Conservation (phyloP, 2,888 invertebrate species). For the Meghimatium bilineatum region DNA sequence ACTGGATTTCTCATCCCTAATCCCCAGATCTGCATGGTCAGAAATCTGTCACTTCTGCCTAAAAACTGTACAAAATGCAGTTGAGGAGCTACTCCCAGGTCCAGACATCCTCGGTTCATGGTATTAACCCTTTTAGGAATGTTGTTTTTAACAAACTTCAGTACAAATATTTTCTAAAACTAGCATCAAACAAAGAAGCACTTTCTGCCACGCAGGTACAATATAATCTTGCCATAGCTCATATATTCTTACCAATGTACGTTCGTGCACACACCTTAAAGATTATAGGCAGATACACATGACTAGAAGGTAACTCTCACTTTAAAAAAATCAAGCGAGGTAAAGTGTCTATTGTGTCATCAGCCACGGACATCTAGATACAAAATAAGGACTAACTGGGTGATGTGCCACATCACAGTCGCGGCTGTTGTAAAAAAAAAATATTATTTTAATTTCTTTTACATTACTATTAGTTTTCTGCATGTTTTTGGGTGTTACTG, state of each 20-base stretch:
- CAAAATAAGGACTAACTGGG: too few species aligned
- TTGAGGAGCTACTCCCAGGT: neutral
- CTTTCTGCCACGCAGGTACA: neutral
- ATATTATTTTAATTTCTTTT: too few species aligned
- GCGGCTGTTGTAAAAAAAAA: too few species aligned
- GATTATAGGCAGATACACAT: neutral
- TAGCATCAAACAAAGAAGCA: neutral
- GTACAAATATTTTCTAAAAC: neutral
- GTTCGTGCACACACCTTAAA: too few species aligned
- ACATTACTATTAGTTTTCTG: too few species aligned
- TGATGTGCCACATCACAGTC: too few species aligned
- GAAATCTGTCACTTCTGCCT: constrained; percentile 16
- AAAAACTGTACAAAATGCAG: constrained; percentile 21
- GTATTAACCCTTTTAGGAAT: constrained; percentile 4
- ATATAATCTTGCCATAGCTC: neutral
- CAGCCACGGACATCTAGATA: too few species aligned
- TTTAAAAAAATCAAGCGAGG: neutral
- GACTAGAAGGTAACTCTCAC: neutral
- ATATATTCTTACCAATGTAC: neutral
- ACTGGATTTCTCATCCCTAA: constrained; percentile 38
- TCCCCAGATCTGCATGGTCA: constrained; percentile 28
- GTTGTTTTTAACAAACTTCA: constrained; percentile 10
- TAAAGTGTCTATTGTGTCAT: too few species aligned
- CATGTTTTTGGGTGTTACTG: too few species aligned
- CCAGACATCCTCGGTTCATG: neutral